A percentile compares a stretch with the other conserved stretches of the same genome.
These are phyloP conservation scores for Calidris pugnax DNA, from an alignment of 2,113 vertebrate species.

Conservation along the genomic window DNA sequence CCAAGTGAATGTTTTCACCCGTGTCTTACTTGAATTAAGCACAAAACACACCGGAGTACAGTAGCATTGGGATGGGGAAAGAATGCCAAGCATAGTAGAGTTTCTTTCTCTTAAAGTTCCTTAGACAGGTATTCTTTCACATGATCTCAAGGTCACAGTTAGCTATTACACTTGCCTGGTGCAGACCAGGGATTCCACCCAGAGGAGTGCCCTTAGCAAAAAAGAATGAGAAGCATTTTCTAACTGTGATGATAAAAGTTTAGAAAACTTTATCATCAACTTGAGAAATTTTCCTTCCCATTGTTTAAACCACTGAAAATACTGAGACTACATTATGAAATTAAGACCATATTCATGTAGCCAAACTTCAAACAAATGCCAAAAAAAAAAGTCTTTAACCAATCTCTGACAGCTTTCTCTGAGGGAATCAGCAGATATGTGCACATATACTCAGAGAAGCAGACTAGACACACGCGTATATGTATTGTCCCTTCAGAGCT, in stretches of 20 bases:
- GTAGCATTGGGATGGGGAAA: not conserved
- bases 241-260: not conserved
- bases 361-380: not conserved
- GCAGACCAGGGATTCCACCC: not conserved
- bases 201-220: not conserved
- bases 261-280: not conserved
- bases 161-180: not conserved
- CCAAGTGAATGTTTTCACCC: not conserved
- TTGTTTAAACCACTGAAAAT: not conserved
- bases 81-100: not conserved
- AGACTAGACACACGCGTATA: rapidly evolving
- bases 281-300: not conserved
- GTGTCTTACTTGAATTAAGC: not conserved
- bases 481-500: not conserved
- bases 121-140: not conserved
- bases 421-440: not conserved
- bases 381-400: not conserved
- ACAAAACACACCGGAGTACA: not conserved
- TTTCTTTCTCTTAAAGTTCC: not conserved
- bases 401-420: not conserved
- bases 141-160: not conserved
- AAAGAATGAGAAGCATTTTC: not conserved
- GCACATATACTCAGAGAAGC: not conserved
- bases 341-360: not conserved
- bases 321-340: not conserved